phyloP scores from a whole-genome alignment of 1,140 invertebrate genomes.

The Cepaea nemoralis region DNA sequence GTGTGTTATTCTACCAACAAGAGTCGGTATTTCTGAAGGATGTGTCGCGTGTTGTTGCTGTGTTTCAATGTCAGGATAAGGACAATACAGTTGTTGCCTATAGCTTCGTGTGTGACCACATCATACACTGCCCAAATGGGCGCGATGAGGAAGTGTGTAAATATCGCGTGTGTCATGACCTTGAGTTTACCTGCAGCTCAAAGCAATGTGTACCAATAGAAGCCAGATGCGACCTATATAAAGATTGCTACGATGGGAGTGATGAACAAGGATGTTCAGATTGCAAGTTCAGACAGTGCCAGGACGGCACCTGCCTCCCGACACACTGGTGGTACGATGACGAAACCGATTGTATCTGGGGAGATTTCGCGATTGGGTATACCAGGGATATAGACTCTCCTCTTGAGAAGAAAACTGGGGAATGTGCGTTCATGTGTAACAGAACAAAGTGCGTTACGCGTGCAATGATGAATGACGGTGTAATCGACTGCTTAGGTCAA shows the following conservation, averaged over 20 bases:
- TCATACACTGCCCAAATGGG: not conserved
- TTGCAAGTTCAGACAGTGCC: not conserved
- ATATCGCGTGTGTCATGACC: not conserved
- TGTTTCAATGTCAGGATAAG: not conserved
- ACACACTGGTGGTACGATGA: constrained; percentile 4
- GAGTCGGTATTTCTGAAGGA: not conserved
- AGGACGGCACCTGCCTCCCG: constrained; percentile 5
- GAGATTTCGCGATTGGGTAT: too few relatives aligned
- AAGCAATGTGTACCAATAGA: not conserved
- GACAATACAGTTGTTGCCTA: not conserved
- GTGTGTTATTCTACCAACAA: not conserved
- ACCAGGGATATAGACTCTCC: not conserved
- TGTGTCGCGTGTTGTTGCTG: not conserved
- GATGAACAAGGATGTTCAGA: constrained; percentile 9
- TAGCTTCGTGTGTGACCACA: not conserved
- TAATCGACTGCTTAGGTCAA: constrained; percentile 2
- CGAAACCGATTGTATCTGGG: not conserved
- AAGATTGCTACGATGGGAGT: constrained; percentile 6
- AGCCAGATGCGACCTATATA: constrained; percentile 13
- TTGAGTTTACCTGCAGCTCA: constrained; percentile 11
- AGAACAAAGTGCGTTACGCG: not conserved
- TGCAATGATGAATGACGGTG: not conserved
- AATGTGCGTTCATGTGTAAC: constrained; percentile 29
- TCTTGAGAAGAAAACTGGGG: not conserved
- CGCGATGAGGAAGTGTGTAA: not conserved